Evolutionary conservation across 2,113 vertebrate species (phyloP), one percentile per base, ranked within the genome.

Genomic region (Stictonetta naevosa): DNA sequence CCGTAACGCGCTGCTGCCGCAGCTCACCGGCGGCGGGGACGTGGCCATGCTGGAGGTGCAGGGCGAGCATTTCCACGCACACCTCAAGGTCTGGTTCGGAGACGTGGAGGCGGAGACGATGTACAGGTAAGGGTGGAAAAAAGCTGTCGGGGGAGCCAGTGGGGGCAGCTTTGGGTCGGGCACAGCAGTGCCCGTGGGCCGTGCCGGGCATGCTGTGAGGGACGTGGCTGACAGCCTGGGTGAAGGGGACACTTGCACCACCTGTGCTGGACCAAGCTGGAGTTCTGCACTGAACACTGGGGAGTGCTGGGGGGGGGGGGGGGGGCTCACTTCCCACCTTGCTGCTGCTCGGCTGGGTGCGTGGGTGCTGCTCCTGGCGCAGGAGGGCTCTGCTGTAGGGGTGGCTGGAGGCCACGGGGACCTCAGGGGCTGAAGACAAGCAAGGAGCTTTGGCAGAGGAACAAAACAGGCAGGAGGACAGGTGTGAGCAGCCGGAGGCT

Each of bases 21-120:
- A 99, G 99, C 97, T 99, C 81, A 99, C 98, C 0, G 99, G 99
- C 0, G 99, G 99, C 0, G 99, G 99, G 42, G 98, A 99, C 2
- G 98, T 99, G 52, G 99, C 99, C 83, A 99, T 98, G 96, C 95
- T 99, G 97, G 99, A 99, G 94, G 89, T 99, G 52, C 97, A 98
- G 2, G 99, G 99, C 36, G 99, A 99, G 75, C 98, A 98, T 95
- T 99, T 99, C 96, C 98, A 98, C 5, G 78, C 98, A 58, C 98
- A 98, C 80, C 98, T 99, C 50, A 99, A 99, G 96, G 98, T 99
- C 93, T 99, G 99, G 98, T 99, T 99, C 0, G 99, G 99, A 42
- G 98, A 98, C 4, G 98, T 97, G 55, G 99, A 99, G 86, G 98
- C 99, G 13, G 99, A 99, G 94, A 99, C 99, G 0, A 99, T 99